Evolutionary conservation across 2,113 vertebrate species (phyloP).

Genomic region (Uropsilus gracilis): DNA sequence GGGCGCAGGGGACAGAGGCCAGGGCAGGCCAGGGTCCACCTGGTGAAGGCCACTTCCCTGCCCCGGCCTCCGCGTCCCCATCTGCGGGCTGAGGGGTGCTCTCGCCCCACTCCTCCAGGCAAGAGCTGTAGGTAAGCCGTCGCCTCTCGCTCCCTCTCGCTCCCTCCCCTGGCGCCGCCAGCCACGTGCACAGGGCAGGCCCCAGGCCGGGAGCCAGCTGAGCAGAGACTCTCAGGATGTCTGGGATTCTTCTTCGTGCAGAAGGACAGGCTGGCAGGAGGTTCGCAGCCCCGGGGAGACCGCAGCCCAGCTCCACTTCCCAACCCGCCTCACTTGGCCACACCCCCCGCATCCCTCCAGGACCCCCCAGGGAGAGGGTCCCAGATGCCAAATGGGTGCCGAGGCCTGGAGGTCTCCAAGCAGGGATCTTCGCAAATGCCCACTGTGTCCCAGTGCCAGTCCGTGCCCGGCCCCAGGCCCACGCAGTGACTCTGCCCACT

Average conservation of each 20-base stretch:
- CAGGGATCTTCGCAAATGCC: background rate
- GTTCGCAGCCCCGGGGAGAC: background rate
- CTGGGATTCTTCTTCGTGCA: conserved; percentile 37
- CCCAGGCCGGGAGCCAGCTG: background rate
- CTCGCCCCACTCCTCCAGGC: background rate
- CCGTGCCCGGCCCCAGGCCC: background rate
- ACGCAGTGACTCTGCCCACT: background rate
- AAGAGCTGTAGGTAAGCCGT: background rate
- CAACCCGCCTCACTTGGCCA: background rate
- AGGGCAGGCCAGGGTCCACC: background rate
- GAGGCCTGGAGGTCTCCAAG: background rate
- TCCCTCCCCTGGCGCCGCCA: background rate
- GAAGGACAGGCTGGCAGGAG: background rate
- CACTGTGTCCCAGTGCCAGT: background rate
- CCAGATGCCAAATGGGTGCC: background rate
- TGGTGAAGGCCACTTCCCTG: background rate
- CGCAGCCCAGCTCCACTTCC: background rate
- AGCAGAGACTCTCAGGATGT: background rate
- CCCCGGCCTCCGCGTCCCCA: background rate
- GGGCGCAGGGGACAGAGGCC: background rate
- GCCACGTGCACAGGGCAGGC: background rate
- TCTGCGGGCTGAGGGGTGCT: background rate
- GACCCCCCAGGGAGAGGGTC: background rate
- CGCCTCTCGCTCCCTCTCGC: background rate
- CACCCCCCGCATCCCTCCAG: background rate